These are phyloP conservation scores for Agriopis marginaria DNA, from an alignment of 2,888 invertebrate species.

Conservation along the genomic window DNA sequence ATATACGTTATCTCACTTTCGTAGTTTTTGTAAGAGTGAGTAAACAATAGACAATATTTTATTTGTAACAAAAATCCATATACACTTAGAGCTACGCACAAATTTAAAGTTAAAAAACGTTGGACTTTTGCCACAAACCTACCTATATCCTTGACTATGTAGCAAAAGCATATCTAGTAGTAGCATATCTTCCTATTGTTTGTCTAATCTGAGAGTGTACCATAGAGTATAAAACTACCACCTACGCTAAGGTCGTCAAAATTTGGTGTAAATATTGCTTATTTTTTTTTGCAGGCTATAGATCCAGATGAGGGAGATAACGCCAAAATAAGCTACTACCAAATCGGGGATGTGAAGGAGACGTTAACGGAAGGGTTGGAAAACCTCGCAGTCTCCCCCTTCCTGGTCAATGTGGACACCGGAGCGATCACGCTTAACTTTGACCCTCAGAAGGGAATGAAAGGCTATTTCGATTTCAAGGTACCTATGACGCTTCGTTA, in stretches of 20 bases:
- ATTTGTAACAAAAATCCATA: no score
- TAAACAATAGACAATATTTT: no score
- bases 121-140: no score
- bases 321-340: conserved; percentile 91
- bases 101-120: no score
- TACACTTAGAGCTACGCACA: no score
- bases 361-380: conserved; percentile 95
- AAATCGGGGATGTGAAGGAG: conserved; percentile 92
- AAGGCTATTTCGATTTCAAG: conserved; percentile 97
- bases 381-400: conserved; percentile 92
- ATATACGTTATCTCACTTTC: no score
- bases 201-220: no score
- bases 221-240: background rate
- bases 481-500: conserved; percentile 66
- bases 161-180: no score
- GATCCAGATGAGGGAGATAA: conserved; percentile 92
- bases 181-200: no score
- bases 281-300: conserved; percentile 83
- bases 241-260: background rate
- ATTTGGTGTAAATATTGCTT: background rate
- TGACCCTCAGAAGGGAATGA: conserved; percentile 98
- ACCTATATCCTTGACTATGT: no score
- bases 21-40: no score
- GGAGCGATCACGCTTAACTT: conserved; percentile 96
- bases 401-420: conserved; percentile 92